These are phyloP conservation scores for Drosophila birchii DNA, from an alignment of 2,888 invertebrate species.

Conservation along the genomic window DNA sequence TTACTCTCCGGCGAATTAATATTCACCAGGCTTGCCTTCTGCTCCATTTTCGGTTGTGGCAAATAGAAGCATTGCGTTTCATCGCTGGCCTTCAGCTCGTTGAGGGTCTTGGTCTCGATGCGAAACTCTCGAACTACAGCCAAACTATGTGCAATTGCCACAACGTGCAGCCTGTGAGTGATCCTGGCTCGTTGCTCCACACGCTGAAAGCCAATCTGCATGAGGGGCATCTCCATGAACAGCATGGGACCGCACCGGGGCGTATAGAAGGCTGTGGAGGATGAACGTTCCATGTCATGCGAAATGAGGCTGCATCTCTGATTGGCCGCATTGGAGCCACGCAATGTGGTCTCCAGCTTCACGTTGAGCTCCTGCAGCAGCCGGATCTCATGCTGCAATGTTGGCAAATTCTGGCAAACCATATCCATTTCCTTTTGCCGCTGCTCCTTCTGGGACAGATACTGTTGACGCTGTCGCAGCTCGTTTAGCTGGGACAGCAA, in stretches of 20 bases:
- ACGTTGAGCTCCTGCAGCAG: slow-evolving; percentile 73
- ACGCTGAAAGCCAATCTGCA: slow-evolving; percentile 8
- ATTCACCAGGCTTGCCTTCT: not conserved
- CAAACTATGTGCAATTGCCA: slow-evolving; percentile 15
- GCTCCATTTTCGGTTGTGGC: slow-evolving; percentile 9
- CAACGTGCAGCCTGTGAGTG: not conserved
- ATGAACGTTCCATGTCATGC: not conserved
- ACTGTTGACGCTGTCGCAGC: slow-evolving; percentile 28
- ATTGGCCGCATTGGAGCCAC: not conserved
- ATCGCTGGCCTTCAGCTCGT: slow-evolving; percentile 71
- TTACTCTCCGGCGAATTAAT: slow-evolving; percentile 25
- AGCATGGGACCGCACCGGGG: slow-evolving; percentile 45
- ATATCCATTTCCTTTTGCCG: slow-evolving; percentile 63
- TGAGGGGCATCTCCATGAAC: slow-evolving; percentile 28
- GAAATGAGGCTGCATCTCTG: not conserved
- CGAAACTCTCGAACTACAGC: slow-evolving; percentile 71
- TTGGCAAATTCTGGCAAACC: slow-evolving; percentile 76
- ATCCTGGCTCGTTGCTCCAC: slow-evolving; percentile 1
- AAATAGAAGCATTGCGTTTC: slow-evolving; percentile 75
- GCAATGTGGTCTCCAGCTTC: slow-evolving; percentile 73
- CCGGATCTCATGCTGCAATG: slow-evolving; percentile 76
- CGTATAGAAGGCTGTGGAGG: slow-evolving; percentile 50
- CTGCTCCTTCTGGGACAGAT: slow-evolving; percentile 10
- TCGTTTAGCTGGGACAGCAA: slow-evolving; percentile 18
- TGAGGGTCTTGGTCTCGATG: slow-evolving; percentile 74